Evolutionary conservation across 2,113 vertebrate genomes (phyloP).

Genomic region (Turnix velox): DNA sequence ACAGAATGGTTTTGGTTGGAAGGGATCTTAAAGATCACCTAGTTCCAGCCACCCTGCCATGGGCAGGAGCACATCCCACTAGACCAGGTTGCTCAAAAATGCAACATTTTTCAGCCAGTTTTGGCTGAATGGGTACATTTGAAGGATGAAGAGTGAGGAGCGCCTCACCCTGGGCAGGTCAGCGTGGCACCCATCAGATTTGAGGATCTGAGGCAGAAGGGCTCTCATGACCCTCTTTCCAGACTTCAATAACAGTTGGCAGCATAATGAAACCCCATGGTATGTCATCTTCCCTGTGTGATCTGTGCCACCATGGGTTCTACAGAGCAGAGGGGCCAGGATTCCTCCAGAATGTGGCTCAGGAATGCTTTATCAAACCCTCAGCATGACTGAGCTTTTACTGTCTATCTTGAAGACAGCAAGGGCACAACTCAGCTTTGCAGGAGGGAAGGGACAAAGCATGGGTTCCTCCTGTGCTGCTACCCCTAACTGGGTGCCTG

Average conservation of each 20-base stretch:
- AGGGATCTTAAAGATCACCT: too few species aligned
- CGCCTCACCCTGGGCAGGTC: too few species aligned
- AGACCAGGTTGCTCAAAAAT: too few species aligned
- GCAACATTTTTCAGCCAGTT: too few species aligned
- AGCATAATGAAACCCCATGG: not conserved
- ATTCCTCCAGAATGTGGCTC: not conserved
- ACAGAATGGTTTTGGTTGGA: too few species aligned
- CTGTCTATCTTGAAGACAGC: not conserved
- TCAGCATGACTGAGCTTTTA: not conserved
- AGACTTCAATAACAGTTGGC: not conserved
- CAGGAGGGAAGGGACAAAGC: not conserved
- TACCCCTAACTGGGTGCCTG: not conserved
- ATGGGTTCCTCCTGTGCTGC: not conserved
- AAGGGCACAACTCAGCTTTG: not conserved
- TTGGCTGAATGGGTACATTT: too few species aligned
- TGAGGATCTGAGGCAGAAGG: not conserved
- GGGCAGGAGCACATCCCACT: too few species aligned
- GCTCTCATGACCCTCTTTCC: not conserved
- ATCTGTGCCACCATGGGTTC: not conserved
- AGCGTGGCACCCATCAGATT: too few species aligned
- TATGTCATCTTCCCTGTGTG: rapidly evolving
- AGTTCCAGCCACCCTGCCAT: too few species aligned
- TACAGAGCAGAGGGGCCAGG: not conserved
- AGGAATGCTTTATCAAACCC: not conserved
- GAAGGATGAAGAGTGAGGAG: too few species aligned